Evolutionary conservation across 2,113 vertebrate genomes (phyloP).

Genomic region (Epinephelus moara): DNA sequence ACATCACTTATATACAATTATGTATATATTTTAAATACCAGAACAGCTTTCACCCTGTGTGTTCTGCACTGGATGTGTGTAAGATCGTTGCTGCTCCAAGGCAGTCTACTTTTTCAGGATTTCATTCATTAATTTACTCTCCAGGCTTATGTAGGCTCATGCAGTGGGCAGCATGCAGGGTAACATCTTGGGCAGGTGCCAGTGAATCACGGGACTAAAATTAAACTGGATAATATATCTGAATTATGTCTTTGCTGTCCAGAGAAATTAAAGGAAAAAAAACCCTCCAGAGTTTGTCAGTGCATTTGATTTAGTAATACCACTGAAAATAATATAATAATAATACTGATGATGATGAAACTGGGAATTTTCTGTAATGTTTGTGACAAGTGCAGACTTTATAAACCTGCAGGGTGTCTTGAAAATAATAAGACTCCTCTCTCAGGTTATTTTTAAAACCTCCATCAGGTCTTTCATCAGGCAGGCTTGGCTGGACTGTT

Average conservation of each 20-base stretch:
- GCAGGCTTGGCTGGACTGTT: constrained; percentile 2
- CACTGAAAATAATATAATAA: background rate
- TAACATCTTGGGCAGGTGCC: constrained; percentile 17
- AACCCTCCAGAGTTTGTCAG: background rate
- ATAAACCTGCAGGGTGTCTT: background rate
- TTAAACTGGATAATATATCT: constrained; percentile 13
- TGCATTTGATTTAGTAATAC: background rate
- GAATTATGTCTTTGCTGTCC: background rate
- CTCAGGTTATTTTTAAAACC: background rate
- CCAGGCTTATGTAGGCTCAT: background rate
- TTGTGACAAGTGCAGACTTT: background rate
- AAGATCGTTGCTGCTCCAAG: no score
- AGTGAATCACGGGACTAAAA: constrained; percentile 4
- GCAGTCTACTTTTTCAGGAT: no score
- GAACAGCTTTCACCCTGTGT: no score
- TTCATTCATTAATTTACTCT: background rate
- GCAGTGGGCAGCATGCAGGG: background rate
- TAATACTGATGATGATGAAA: background rate
- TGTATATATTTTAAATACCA: no score
- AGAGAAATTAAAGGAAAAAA: background rate
- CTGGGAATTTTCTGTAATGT: no score
- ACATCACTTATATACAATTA: no score
- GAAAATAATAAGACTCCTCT: background rate
- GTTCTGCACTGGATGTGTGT: no score
- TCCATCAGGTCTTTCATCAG: background rate